phyloP scores from a whole-genome alignment of 2,797 vertebrate species.

The Chiroxiphia lanceolata region DNA sequence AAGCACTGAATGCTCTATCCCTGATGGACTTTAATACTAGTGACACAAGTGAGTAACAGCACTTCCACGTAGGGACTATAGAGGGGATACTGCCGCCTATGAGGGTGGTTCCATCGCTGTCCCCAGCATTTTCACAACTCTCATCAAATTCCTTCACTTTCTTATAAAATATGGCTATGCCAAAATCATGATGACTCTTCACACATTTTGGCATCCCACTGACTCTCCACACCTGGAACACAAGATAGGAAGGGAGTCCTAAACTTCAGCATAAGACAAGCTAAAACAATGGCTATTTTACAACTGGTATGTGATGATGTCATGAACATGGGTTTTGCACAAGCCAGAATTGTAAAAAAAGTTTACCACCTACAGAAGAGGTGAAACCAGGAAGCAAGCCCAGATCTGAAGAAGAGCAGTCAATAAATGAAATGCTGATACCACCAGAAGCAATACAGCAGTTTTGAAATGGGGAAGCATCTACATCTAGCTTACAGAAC shows the following conservation, averaged over 20 bases:
- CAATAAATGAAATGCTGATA: background rate
- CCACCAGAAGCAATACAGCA: background rate
- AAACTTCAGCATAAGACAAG: background rate
- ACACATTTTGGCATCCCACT: background rate
- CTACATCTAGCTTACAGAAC: background rate
- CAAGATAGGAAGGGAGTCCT: background rate
- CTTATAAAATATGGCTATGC: background rate
- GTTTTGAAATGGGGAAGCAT: background rate
- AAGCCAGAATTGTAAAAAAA: background rate
- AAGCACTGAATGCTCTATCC: background rate
- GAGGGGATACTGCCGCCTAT: fast-evolving
- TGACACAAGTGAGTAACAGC: background rate
- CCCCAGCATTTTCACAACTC: background rate
- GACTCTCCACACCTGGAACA: background rate
- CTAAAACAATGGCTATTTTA: background rate
- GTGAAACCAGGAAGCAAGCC: background rate
- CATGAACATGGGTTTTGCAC: background rate
- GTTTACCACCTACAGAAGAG: background rate
- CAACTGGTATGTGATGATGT: background rate
- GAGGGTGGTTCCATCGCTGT: background rate
- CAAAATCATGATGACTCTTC: background rate
- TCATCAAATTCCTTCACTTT: background rate
- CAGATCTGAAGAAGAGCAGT: background rate
- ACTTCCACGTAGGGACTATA: background rate
- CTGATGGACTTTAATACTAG: background rate